Evolutionary conservation across 2,113 vertebrate species (phyloP).

Genomic region (Callaeas wilsoni): DNA sequence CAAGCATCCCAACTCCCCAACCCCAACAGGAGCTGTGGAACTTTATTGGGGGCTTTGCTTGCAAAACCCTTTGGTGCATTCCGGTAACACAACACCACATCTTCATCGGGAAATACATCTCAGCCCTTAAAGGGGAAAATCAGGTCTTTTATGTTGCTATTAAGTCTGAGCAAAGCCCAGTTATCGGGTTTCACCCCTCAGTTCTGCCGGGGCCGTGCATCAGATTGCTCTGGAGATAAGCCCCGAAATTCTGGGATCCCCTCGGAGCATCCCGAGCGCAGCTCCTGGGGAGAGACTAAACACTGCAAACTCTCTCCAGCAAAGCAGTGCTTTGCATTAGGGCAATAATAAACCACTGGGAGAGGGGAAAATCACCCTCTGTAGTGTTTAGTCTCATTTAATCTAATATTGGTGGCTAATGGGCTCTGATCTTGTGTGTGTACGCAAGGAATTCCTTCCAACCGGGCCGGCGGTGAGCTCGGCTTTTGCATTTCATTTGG

Average conservation of each 20-base stretch:
- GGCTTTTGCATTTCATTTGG: not conserved
- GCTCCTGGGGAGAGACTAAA: not conserved
- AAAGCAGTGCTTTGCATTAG: not conserved
- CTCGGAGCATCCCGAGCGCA: not conserved
- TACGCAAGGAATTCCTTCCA: not conserved
- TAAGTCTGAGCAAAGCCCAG: conserved; percentile 25
- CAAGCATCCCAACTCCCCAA: not conserved
- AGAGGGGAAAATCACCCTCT: not conserved
- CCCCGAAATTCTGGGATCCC: not conserved
- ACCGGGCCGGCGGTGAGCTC: not conserved
- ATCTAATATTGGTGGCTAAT: conserved; percentile 48
- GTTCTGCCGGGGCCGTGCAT: conserved; percentile 15
- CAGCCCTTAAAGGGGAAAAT: conserved; percentile 42
- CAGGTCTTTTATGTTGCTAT: conserved; percentile 52
- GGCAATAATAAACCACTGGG: not conserved
- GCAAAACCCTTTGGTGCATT: not conserved
- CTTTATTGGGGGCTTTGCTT: conserved; percentile 30
- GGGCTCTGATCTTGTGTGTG: conserved; percentile 29
- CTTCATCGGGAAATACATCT: conserved; percentile 15
- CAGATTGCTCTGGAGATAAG: conserved; percentile 57
- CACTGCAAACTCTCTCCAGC: not conserved
- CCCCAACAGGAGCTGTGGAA: conserved; percentile 20
- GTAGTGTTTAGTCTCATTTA: conserved; percentile 55
- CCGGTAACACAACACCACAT: conserved; percentile 32
- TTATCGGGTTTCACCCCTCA: conserved; percentile 48